These are phyloP conservation scores for Epicampocera succincta DNA, from an alignment of 2,888 invertebrate genomes.

Conservation along the genomic window DNA sequence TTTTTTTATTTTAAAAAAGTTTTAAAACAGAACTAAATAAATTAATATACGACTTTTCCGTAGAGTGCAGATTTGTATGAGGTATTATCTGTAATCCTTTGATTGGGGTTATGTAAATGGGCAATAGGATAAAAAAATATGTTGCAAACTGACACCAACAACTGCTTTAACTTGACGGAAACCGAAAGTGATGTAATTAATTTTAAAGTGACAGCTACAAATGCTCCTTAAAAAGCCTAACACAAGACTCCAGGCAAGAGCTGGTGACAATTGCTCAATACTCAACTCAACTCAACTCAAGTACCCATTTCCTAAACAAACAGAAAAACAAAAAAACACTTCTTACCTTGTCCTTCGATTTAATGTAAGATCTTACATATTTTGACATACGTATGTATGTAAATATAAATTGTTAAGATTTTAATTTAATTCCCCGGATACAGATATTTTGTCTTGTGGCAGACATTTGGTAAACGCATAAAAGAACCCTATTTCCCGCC, in stretches of 20 bases:
- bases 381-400: too few species aligned
- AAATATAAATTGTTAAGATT: not conserved
- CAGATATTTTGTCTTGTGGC: constrained; percentile 10
- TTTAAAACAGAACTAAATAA: too few species aligned
- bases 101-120: too few species aligned
- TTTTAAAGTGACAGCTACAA: not conserved
- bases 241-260: not conserved
- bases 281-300: not conserved
- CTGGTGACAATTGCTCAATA: not conserved
- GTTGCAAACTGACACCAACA: constrained; percentile 7
- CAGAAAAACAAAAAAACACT: not conserved
- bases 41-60: too few species aligned
- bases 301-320: not conserved
- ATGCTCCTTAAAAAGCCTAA: not conserved
- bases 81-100: too few species aligned
- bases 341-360: constrained; percentile 5
- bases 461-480: not conserved
- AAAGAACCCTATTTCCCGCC: not conserved
- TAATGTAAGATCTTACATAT: not conserved
- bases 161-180: not conserved
- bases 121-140: too few species aligned
- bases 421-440: constrained; percentile 47
- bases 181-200: not conserved
- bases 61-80: too few species aligned
- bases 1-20: too few species aligned